These are phyloP conservation scores for Darevskia mixta DNA, from an alignment of 2,797 vertebrate species.

Conservation along the genomic window DNA sequence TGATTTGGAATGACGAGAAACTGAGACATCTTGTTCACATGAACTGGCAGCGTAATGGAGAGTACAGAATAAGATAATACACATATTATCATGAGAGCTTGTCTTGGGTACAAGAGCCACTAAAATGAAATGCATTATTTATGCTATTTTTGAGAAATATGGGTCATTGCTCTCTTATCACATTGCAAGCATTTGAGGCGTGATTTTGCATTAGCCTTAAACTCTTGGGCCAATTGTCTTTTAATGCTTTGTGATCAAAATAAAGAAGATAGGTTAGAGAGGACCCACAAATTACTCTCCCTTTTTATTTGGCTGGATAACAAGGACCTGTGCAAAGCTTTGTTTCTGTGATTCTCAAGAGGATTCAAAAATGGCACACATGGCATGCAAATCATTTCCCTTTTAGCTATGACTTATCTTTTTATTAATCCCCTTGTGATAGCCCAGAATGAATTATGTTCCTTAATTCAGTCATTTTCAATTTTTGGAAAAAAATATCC, in stretches of 20 bases:
- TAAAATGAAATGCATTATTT: conserved; percentile 60
- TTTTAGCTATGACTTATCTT: neutral
- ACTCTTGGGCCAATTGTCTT: conserved; percentile 26
- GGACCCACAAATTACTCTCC: neutral
- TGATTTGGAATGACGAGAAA: conserved; percentile 51
- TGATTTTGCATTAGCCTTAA: conserved; percentile 37
- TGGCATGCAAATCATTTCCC: conserved; percentile 34
- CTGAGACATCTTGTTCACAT: conserved; percentile 47
- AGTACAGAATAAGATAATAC: conserved; percentile 51
- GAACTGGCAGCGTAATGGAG: conserved; percentile 58
- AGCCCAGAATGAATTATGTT: conserved; percentile 38
- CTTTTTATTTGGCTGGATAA: neutral
- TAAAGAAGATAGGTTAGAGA: conserved; percentile 38
- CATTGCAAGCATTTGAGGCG: conserved; percentile 39
- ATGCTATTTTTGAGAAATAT: conserved; percentile 59
- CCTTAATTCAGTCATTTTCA: conserved; percentile 7
- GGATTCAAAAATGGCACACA: conserved; percentile 18
- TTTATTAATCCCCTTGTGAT: conserved; percentile 33
- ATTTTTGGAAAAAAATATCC: neutral
- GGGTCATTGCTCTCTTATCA: conserved; percentile 59
- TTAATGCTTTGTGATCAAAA: conserved; percentile 49
- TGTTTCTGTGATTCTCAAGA: conserved; percentile 27
- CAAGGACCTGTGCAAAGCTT: conserved; percentile 11
- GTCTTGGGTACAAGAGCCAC: conserved; percentile 44
- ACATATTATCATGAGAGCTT: conserved; percentile 47